These are phyloP conservation scores for Cerastoderma edule DNA, from an alignment of 2,888 invertebrate genomes.

Conservation along the genomic window DNA sequence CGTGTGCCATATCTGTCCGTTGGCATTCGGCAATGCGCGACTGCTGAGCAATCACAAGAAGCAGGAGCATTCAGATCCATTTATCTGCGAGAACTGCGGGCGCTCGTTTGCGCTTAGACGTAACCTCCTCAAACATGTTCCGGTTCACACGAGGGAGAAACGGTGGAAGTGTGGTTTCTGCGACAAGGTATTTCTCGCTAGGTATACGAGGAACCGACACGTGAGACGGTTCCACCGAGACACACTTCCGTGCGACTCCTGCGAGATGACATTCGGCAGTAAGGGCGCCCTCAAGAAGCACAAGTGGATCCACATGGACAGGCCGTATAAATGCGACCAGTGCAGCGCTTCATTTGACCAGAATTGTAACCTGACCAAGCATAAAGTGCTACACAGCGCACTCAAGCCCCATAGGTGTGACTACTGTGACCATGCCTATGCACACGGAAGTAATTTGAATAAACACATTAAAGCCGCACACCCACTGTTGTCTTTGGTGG, in stretches of 20 bases:
- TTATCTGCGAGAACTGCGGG: constrained; percentile 10
- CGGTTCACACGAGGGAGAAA: constrained; percentile 1
- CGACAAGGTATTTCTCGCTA: neutral
- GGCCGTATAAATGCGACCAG: constrained; percentile 9
- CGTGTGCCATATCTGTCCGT: neutral
- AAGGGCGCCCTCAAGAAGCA: neutral
- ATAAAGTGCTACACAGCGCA: constrained; percentile 9
- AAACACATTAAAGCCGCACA: constrained; percentile 10
- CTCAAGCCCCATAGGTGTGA: neutral
- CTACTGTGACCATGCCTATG: neutral
- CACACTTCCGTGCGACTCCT: neutral
- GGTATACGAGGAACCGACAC: neutral
- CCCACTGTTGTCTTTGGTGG: no score
- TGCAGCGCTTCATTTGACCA: neutral
- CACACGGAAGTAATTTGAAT: constrained; percentile 12
- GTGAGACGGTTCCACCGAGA: neutral
- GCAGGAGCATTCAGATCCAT: no score
- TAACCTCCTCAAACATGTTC: no score
- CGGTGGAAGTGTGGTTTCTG: neutral
- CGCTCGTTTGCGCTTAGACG: neutral
- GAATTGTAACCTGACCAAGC: constrained; percentile 12
- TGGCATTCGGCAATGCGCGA: no score
- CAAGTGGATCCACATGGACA: neutral
- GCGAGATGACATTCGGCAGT: neutral
- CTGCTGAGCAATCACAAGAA: no score